Base-by-base conservation (phyloP, 2,113 vertebrate genomes). In the Pelecanoides urinatrix region DNA sequence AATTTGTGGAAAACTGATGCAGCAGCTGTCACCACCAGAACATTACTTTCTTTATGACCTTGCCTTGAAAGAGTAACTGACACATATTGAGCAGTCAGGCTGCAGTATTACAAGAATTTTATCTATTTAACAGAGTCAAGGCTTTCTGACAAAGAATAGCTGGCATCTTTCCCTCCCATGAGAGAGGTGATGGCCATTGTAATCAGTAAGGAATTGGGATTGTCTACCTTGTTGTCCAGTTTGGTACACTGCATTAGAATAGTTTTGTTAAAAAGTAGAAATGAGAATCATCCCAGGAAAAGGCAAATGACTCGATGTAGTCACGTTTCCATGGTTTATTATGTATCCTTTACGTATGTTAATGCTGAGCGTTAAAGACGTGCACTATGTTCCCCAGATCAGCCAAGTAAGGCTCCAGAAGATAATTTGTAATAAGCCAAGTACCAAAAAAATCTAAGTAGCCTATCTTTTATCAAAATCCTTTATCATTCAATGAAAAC, bases 11-110 rank as follows among this genome's bases (percentile, higher is more conserved):
- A 94, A 96, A 94, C 74, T 90, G 74, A 93, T 16, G 8, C 81
- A 93, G 85, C 92, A 96, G 85, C 90, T 96, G 93, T 90, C 73
- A 68, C 87, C 95, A 71, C 50, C 53, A 93, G 68, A 94, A 90
- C 50, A 84, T 78, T 90, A 86, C 36, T 90, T 95, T 91, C 56
- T 83, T 92, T 86, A 68, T 95, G 91, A 95, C 92, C 90, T 91
- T 92, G 62, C 76, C 76, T 93, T 86, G 79, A 94, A 95, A 81
- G 65, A 84, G 76, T 74, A 93, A 81, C 79, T 94, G 75, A 80
- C 79, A 70, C 61, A 93, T 84, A 96, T 8, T 89, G 86, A 96
- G 94, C 75, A 93, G 79, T 96, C 73, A 94, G 86, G 61, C 83
- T 91, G 83, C 44, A 90, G 49, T 59, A 88, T 74, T 92, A 59